These are phyloP conservation scores for human DNA, from an alignment of 2,113 vertebrate species.

Conservation along the genomic window DNA sequence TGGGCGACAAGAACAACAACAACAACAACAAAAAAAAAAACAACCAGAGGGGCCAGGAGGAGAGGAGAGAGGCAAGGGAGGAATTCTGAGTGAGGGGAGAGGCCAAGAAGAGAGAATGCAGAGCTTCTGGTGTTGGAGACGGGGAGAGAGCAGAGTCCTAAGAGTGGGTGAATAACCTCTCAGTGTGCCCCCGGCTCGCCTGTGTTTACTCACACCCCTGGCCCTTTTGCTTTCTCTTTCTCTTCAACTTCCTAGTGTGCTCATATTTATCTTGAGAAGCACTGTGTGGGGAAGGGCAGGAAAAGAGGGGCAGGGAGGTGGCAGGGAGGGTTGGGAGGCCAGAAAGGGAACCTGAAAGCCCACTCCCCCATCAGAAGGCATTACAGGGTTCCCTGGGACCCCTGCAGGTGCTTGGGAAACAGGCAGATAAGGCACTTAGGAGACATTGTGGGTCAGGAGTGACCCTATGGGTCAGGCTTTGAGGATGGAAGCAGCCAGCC, in stretches of 20 bases:
- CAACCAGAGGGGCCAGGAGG: neutral
- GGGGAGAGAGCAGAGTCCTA: neutral
- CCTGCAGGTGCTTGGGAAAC: neutral
- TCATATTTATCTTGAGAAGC: neutral
- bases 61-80: neutral
- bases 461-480: neutral
- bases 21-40: no score
- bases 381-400: neutral
- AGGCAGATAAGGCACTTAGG: neutral
- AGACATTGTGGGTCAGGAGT: neutral
- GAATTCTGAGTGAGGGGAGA: neutral
- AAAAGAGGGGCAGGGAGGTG: neutral
- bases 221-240: constrained; percentile 61
- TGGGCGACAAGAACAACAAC: no score
- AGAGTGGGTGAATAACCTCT: neutral
- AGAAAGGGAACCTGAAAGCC: neutral
- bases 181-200: neutral
- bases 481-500: neutral
- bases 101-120: neutral
- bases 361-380: neutral
- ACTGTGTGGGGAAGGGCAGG: neutral
- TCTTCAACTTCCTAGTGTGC: constrained; percentile 28
- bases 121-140: neutral
- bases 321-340: no score
- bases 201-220: neutral